Conservation (phyloP, 2,797 vertebrate genomes). For the Atherinosoma microstoma region DNA sequence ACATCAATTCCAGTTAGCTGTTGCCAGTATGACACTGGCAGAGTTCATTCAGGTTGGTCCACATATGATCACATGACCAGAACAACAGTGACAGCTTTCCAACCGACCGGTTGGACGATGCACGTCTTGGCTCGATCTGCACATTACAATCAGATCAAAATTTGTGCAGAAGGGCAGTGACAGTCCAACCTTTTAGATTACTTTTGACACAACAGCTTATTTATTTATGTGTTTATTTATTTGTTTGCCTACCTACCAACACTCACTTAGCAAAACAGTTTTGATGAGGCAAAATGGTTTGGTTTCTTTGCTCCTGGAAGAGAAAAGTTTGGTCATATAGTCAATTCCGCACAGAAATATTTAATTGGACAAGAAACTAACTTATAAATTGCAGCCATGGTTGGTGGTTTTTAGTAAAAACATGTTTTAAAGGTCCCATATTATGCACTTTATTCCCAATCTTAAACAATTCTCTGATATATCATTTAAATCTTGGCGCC, state of each 20-base stretch:
- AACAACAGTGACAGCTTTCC: background rate
- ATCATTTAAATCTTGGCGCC: too few relatives aligned
- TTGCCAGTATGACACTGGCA: background rate
- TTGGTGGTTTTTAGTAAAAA: background rate
- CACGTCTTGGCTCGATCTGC: background rate
- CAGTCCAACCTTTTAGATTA: background rate
- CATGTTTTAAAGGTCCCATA: background rate
- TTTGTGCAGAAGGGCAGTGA: background rate
- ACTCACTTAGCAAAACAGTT: background rate
- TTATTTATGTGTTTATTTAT: background rate
- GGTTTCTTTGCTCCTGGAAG: background rate
- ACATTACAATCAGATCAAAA: background rate
- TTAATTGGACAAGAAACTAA: slow-evolving; percentile 1
- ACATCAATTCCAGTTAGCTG: too few relatives aligned
- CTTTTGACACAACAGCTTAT: background rate
- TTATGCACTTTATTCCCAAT: too few relatives aligned
- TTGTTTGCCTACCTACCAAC: too few relatives aligned
- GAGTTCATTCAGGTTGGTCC: background rate
- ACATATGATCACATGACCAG: background rate
- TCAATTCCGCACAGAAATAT: background rate
- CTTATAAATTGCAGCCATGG: background rate
- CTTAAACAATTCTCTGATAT: too few relatives aligned
- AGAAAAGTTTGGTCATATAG: background rate
- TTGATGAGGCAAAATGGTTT: background rate
- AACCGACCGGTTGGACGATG: background rate